Percentiles rank a stretch among this genome's conserved stretches.
These are phyloP conservation scores for Tokudaia muenninki DNA, from an alignment of 2,797 vertebrate species.

Conservation along the genomic window DNA sequence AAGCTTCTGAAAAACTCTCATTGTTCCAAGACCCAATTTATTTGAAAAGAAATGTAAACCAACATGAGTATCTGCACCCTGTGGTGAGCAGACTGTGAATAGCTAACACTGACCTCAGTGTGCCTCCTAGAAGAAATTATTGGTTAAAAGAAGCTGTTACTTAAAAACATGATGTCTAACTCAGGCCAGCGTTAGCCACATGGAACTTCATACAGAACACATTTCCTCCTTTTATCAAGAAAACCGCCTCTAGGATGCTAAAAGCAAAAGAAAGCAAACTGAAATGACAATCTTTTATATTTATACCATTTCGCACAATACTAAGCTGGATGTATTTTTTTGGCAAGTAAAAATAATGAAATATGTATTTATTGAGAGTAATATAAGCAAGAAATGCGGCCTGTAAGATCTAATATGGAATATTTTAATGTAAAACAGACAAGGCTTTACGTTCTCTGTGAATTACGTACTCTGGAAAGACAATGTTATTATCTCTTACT, in stretches of 20 bases:
- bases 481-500: constrained; percentile 77
- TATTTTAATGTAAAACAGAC: constrained; percentile 65
- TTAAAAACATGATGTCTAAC: constrained; percentile 15
- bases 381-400: background rate
- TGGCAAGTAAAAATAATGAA: background rate
- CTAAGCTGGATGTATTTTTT: background rate
- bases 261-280: constrained; percentile 15
- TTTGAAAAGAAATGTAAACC: background rate
- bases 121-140: background rate
- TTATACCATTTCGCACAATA: background rate
- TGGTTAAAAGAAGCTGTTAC: background rate
- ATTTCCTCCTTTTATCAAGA: constrained; percentile 44
- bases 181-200: background rate
- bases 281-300: background rate
- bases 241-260: constrained; percentile 33
- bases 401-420: constrained; percentile 70
- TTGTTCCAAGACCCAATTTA: background rate
- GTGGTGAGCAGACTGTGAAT: background rate
- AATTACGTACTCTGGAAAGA: constrained; percentile 77
- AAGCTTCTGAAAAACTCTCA: background rate
- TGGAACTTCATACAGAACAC: background rate
- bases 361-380: background rate
- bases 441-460: background rate
- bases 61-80: background rate
- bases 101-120: background rate